phyloP scores from a whole-genome alignment of 2,113 vertebrate species.

The Oncorhynchus mykiss region DNA sequence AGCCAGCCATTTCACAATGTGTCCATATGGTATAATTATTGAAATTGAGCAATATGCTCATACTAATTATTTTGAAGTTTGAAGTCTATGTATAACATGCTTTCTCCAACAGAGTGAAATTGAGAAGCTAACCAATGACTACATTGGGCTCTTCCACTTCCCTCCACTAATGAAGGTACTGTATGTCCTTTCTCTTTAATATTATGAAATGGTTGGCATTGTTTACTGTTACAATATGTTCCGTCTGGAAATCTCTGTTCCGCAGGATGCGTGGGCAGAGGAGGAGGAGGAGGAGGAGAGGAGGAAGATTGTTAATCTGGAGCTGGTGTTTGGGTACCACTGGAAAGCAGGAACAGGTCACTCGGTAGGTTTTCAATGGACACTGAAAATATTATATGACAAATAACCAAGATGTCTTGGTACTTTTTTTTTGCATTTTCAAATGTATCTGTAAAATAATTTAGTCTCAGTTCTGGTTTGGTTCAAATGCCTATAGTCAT shows the following conservation, averaged over 20 bases:
- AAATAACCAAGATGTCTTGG: not conserved
- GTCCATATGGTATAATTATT: not conserved
- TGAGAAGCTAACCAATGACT: constrained; percentile 91
- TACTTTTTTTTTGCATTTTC: too few relatives aligned
- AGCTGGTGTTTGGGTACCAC: constrained; percentile 96
- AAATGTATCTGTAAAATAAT: too few relatives aligned
- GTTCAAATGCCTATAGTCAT: not conserved
- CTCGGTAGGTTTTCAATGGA: constrained; percentile 74
- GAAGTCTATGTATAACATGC: constrained; percentile 6
- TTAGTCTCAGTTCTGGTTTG: not conserved
- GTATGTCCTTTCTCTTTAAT: constrained; percentile 6
- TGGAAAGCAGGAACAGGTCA: constrained; percentile 87
- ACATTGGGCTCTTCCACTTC: constrained; percentile 93
- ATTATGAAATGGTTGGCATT: not conserved
- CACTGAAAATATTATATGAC: constrained; percentile 10
- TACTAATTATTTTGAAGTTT: constrained; percentile 7
- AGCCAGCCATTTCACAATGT: not conserved
- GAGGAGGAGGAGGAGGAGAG: constrained; percentile 80
- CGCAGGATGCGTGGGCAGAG: constrained; percentile 79
- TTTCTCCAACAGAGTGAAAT: constrained; percentile 83
- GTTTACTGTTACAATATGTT: constrained; percentile 12
- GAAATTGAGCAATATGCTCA: not conserved
- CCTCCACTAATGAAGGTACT: constrained; percentile 90
- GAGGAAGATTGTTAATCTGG: constrained; percentile 87
- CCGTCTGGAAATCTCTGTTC: not conserved